These are phyloP conservation scores for Aphaenogaster floridana DNA, from an alignment of 1,140 invertebrate genomes.

Conservation along the genomic window DNA sequence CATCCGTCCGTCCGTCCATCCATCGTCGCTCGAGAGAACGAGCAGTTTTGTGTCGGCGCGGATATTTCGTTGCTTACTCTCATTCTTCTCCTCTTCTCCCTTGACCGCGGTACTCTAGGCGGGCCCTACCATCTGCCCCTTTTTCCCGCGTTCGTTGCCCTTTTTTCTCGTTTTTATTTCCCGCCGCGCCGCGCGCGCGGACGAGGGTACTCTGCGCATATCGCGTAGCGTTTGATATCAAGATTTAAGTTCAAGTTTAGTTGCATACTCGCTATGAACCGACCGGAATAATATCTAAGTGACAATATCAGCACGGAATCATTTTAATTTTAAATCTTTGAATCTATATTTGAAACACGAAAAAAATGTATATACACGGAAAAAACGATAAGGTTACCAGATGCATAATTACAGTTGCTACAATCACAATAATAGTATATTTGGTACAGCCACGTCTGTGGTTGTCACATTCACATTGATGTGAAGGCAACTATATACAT, in stretches of 20 bases:
- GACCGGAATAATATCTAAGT: neutral
- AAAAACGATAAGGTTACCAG: no score
- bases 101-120: slow-evolving; percentile 81
- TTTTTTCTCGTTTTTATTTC: slow-evolving; percentile 51
- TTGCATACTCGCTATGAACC: neutral
- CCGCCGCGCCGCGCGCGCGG: neutral
- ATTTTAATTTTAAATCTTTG: neutral
- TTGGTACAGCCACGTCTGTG: no score
- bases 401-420: no score
- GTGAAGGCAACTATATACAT: no score
- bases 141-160: slow-evolving; percentile 47
- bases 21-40: neutral
- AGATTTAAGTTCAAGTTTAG: no score
- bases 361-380: neutral
- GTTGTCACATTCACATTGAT: no score
- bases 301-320: neutral
- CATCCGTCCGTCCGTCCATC: slow-evolving; percentile 13
- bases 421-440: no score
- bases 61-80: slow-evolving; percentile 57
- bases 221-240: neutral
- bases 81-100: slow-evolving; percentile 55
- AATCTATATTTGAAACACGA: neutral
- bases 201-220: neutral
- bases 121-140: slow-evolving; percentile 47
- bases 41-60: slow-evolving; percentile 48